Evolutionary conservation across 1,140 invertebrate genomes (phyloP).

Genomic region (Hetaerina americana): DNA sequence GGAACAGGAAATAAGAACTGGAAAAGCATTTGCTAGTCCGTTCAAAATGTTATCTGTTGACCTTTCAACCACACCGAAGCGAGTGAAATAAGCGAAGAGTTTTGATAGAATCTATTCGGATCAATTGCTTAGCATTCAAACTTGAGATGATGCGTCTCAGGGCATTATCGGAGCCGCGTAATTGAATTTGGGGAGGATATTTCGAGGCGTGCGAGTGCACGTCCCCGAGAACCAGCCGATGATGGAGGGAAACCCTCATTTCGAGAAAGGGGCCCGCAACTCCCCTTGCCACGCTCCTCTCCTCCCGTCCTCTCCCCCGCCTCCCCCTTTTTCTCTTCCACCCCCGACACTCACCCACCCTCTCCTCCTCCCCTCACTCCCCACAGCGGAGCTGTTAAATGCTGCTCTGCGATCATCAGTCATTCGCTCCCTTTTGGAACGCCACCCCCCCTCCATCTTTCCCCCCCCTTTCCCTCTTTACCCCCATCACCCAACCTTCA

Average conservation of each 20-base stretch:
- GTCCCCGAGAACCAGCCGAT: not conserved
- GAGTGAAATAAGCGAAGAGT: too few relatives aligned
- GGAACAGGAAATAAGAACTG: too few relatives aligned
- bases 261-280: not conserved
- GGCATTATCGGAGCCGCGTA: too few relatives aligned
- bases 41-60: too few relatives aligned
- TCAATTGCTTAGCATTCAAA: too few relatives aligned
- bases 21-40: too few relatives aligned
- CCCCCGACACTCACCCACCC: not conserved
- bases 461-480: not conserved
- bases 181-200: not conserved
- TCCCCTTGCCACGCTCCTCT: too few relatives aligned
- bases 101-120: too few relatives aligned
- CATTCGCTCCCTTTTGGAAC: not conserved
- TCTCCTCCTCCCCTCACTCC: not conserved
- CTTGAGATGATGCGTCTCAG: too few relatives aligned
- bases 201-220: not conserved
- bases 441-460: not conserved
- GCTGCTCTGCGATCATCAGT: not conserved
- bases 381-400: not conserved
- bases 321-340: not conserved
- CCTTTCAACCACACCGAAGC: too few relatives aligned
- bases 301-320: not conserved
- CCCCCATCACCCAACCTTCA: not conserved
- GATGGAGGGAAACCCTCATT: not conserved